Evolutionary conservation across 2,797 vertebrate genomes (phyloP).

Genomic region (Pelobates cultripes): DNA sequence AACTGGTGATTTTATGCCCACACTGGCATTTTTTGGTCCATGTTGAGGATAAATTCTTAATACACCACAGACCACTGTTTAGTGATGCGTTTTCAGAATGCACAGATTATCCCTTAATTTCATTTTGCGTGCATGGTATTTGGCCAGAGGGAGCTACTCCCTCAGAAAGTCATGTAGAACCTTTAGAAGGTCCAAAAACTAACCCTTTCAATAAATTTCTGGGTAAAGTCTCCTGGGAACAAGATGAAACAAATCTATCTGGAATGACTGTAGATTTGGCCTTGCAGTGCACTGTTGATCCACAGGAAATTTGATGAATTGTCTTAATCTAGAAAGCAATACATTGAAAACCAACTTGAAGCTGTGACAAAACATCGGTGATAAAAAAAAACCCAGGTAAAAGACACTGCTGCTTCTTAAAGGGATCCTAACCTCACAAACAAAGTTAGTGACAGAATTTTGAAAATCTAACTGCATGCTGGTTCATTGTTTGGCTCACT

Average conservation of each 20-base stretch:
- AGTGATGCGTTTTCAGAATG: too few relatives aligned
- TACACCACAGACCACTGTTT: too few relatives aligned
- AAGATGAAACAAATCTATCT: slow-evolving; percentile 4
- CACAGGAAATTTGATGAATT: slow-evolving; percentile 10
- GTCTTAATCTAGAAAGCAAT: background rate
- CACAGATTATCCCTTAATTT: too few relatives aligned
- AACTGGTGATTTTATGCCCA: too few relatives aligned
- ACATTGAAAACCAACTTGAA: background rate
- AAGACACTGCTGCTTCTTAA: background rate
- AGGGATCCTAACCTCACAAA: background rate
- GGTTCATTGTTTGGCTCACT: background rate
- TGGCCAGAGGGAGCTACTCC: too few relatives aligned
- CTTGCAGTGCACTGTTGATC: background rate
- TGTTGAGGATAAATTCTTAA: too few relatives aligned
- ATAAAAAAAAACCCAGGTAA: background rate
- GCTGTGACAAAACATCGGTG: background rate
- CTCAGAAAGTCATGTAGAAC: too few relatives aligned
- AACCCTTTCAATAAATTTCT: background rate
- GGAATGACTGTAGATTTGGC: background rate
- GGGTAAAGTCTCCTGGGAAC: background rate
- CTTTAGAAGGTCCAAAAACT: background rate
- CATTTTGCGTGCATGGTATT: too few relatives aligned
- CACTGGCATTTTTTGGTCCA: too few relatives aligned
- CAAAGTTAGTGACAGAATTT: background rate
- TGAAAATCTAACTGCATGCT: background rate